These are phyloP conservation scores for Trypoxylon attenuatum DNA, from an alignment of 2,888 invertebrate species.

Conservation along the genomic window DNA sequence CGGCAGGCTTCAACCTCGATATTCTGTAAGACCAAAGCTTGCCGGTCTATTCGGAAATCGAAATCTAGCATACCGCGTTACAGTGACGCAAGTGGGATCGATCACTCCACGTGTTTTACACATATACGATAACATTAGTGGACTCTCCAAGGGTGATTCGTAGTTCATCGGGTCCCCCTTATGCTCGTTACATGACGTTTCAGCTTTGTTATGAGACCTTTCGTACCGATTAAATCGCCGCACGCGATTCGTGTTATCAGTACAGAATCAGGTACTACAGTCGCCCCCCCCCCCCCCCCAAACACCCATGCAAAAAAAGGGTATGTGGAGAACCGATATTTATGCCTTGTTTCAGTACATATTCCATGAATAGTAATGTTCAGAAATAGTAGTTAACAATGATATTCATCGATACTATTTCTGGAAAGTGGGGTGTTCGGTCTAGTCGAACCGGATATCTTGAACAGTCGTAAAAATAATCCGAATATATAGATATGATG, in stretches of 20 bases:
- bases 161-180: too few species aligned
- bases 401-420: conserved; percentile 15
- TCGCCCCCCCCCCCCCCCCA: too few species aligned
- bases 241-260: too few species aligned
- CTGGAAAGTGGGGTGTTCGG: conserved; percentile 12
- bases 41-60: conserved; percentile 38
- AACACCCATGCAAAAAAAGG: too few species aligned
- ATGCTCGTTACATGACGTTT: too few species aligned
- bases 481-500: neutral
- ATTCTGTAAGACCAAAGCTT: conserved; percentile 65
- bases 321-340: too few species aligned
- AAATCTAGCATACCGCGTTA: conserved; percentile 24
- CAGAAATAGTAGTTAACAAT: neutral
- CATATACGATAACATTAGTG: conserved; percentile 13
- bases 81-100: conserved; percentile 21
- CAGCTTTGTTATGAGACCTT: too few species aligned
- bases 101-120: conserved; percentile 10
- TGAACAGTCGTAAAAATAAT: too few species aligned
- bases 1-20: conserved; percentile 76
- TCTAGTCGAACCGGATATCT: conserved; percentile 22
- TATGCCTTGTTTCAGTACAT: neutral
- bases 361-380: conserved; percentile 3
- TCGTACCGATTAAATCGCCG: too few species aligned
- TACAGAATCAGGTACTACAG: too few species aligned
- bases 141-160: too few species aligned